Base-by-base conservation (phyloP, 2,888 invertebrate species). In the Protonemura montana region DNA sequence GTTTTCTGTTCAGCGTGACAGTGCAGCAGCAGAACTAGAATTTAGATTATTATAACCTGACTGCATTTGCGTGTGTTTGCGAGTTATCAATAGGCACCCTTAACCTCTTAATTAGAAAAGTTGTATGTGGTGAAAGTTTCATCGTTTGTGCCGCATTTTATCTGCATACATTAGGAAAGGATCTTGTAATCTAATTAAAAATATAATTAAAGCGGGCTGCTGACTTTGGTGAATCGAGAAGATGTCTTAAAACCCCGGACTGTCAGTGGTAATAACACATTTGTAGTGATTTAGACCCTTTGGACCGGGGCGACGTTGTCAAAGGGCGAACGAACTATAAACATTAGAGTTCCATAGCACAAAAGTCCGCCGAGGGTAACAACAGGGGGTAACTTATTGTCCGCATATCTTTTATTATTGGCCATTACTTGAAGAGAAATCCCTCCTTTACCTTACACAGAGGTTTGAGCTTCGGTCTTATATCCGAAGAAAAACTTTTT, bases 401-500 rank as follows among this genome's bases (percentile, higher is more conserved):
- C 84, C 84, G 59, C 42, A 28, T 84, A 42, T 76, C 42, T 30
- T 84, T 76, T 84, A 84, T 84, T 84, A 84, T 42, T 84, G 84
- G 76, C 84, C 59, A 84, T 84, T 84, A 59, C 84, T 84, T 84
- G 29, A 81, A 30, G 30, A 81, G 29, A 29, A 30, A 81, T 28
- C 28, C 29, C 29, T 81, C 28, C 28, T 81, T 29, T 29, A 81
- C 29, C 5, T 30, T 30, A 59, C 59, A 59, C 59, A 29, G 81
- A 81, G 30, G 81, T 30, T 81, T 81, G 29, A 81, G 84, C 84
- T 84, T 28, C 76, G 28, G 59, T 84, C 84, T 81, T 81, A 13
- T 26, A 81, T 27, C 42, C 42, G 84, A 28, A 59, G 84, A 84
- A 84, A 84, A 84, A 84, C 84, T 76, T 77, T 86, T 86, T 86